A percentile compares a stretch with the other conserved stretches of the same genome.
These are phyloP conservation scores for Trichechus manatus DNA, from an alignment of 2,113 vertebrate genomes.

Conservation along the genomic window DNA sequence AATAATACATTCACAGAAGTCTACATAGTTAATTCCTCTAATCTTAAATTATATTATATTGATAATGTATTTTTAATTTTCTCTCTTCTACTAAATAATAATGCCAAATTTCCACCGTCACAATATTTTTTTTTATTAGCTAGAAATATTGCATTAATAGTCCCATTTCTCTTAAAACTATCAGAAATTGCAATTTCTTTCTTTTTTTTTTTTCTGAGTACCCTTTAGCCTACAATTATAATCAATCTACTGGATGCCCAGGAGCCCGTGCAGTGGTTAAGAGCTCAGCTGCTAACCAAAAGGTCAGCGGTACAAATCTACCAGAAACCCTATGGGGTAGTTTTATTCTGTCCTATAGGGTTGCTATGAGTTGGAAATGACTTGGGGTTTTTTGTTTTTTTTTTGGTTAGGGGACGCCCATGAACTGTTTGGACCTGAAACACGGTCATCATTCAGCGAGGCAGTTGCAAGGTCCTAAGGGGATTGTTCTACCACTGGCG, in stretches of 20 bases:
- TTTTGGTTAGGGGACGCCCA: background rate
- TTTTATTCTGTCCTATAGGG: too few relatives aligned
- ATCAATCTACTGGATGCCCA: background rate
- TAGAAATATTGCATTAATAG: background rate
- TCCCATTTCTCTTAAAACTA: slow-evolving; percentile 12
- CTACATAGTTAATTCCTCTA: slow-evolving; percentile 8
- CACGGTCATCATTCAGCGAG: background rate
- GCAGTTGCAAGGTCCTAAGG: background rate
- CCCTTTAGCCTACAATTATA: background rate
- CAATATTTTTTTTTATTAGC: background rate
- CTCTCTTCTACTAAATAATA: background rate
- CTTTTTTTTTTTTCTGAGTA: background rate
- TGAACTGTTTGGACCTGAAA: background rate
- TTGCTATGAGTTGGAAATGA: too few relatives aligned
- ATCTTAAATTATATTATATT: background rate
- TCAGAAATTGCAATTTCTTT: background rate
- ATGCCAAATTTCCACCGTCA: background rate
- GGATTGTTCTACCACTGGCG: background rate
- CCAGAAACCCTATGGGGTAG: too few relatives aligned
- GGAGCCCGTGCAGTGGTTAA: too few relatives aligned
- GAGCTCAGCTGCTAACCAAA: too few relatives aligned
- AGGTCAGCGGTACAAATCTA: too few relatives aligned
- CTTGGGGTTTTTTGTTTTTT: too few relatives aligned
- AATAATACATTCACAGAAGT: background rate
- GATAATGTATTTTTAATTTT: background rate